Conservation (phyloP, 2,888 invertebrate genomes). For the Catocala fraxini region DNA sequence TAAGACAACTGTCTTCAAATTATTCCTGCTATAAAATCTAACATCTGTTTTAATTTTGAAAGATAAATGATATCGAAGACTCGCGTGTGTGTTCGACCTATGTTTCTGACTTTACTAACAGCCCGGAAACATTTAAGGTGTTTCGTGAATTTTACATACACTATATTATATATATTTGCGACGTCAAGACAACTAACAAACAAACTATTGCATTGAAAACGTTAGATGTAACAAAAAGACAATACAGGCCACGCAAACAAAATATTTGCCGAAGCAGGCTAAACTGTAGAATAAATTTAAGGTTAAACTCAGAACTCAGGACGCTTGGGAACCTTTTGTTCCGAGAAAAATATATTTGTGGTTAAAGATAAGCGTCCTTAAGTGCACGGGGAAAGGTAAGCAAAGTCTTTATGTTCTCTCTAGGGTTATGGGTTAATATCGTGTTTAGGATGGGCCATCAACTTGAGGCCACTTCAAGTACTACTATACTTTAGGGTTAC, state of each 20-base stretch:
- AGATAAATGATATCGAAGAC: too few relatives aligned
- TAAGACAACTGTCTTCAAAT: too few relatives aligned
- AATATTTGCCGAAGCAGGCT: not conserved
- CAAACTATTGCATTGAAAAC: too few relatives aligned
- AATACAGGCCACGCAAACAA: not conserved
- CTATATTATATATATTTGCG: too few relatives aligned
- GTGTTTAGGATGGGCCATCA: slow-evolving; percentile 11
- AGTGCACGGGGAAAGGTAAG: slow-evolving; percentile 17
- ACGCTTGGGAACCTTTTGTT: slow-evolving; percentile 10
- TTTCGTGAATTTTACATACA: too few relatives aligned
- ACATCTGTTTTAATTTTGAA: too few relatives aligned
- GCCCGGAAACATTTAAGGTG: too few relatives aligned
- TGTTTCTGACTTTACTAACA: too few relatives aligned
- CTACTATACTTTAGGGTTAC: not conserved
- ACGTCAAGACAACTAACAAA: too few relatives aligned
- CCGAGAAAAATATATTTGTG: slow-evolving; percentile 12
- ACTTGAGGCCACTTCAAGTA: slow-evolving; percentile 8
- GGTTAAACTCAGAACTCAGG: not conserved
- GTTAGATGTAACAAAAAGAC: too few relatives aligned
- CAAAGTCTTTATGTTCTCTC: slow-evolving; percentile 14
- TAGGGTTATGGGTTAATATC: slow-evolving; percentile 20
- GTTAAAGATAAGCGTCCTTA: slow-evolving; percentile 16
- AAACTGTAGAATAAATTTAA: not conserved
- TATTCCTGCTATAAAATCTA: too few relatives aligned
- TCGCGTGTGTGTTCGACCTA: too few relatives aligned